phyloP scores from a whole-genome alignment of 2,797 vertebrate genomes.

The Typhlichthys eigenmanni region DNA sequence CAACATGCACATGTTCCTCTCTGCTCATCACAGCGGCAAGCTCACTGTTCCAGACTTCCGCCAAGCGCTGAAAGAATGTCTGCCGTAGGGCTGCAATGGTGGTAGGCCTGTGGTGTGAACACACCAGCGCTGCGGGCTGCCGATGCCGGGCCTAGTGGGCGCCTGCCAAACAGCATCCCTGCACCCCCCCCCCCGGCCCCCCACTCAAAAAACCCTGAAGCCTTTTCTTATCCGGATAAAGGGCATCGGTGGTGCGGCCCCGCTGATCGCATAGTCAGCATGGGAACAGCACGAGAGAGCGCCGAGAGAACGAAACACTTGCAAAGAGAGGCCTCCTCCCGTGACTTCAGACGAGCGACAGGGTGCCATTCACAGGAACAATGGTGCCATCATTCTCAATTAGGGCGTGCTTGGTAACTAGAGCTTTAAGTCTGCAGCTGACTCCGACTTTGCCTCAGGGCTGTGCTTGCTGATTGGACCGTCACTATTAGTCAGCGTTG shows the following conservation, averaged over 20 bases:
- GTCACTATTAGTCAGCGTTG: conserved; percentile 58
- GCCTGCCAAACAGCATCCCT: conserved; percentile 35
- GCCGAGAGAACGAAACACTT: conserved; percentile 45
- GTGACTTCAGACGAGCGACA: conserved; percentile 64
- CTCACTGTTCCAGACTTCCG: background rate
- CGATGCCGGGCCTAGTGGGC: conserved; percentile 12
- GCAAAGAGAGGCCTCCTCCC: conserved; percentile 63
- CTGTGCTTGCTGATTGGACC: conserved; percentile 58
- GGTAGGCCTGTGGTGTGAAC: conserved; percentile 5
- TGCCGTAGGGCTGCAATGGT: conserved; percentile 2
- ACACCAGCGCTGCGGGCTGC: conserved; percentile 17
- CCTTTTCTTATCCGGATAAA: conserved; percentile 48
- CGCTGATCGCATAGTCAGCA: conserved; percentile 62
- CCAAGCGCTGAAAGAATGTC: conserved; percentile 1
- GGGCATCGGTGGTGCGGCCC: conserved; percentile 37
- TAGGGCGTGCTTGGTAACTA: conserved; percentile 56
- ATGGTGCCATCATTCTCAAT: conserved; percentile 70
- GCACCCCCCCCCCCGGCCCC: conserved; percentile 35
- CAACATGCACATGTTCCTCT: background rate
- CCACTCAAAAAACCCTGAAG: conserved; percentile 48
- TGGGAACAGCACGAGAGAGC: conserved; percentile 42
- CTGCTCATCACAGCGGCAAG: background rate
- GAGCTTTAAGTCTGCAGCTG: conserved; percentile 32
- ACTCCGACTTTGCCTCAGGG: conserved; percentile 34
- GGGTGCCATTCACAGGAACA: conserved; percentile 64